phyloP scores from a whole-genome alignment of 1,140 invertebrate species.

The Episyrphus balteatus region DNA sequence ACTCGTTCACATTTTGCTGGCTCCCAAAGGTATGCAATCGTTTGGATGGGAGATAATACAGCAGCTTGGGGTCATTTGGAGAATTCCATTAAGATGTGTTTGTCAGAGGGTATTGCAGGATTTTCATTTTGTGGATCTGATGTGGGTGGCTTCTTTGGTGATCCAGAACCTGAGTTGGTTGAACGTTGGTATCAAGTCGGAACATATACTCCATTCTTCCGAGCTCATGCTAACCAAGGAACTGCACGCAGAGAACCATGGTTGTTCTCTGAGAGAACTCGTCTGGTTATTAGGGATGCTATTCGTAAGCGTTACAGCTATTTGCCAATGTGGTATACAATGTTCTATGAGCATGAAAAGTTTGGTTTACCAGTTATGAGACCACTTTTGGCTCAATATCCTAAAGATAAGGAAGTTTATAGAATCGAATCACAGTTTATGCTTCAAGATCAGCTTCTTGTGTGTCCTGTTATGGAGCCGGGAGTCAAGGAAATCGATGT shows the following conservation, averaged over 20 bases:
- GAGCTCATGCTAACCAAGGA: constrained; percentile 65
- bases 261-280: constrained; percentile 73
- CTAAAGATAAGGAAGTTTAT: constrained; percentile 65
- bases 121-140: constrained; percentile 95
- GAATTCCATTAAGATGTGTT: constrained; percentile 84
- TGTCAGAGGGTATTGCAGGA: constrained; percentile 78
- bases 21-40: constrained; percentile 79
- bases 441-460: constrained; percentile 73
- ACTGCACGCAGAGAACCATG: constrained; percentile 94
- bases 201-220: constrained; percentile 50
- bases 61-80: constrained; percentile 90
- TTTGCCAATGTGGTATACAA: constrained; percentile 90
- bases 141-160: constrained; percentile 96
- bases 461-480: constrained; percentile 73
- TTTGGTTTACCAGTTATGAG: constrained; percentile 76
- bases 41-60: constrained; percentile 98
- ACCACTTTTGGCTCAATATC: constrained; percentile 85
- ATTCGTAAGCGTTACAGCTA: constrained; percentile 75
- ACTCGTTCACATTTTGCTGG: constrained; percentile 86
- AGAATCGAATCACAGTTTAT: constrained; percentile 74
- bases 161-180: constrained; percentile 85
- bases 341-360: constrained; percentile 83
- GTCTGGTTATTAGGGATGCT: constrained; percentile 64
- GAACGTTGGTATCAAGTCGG: constrained; percentile 87
- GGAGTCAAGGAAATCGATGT: constrained; percentile 67